Percentiles rank a stretch among this genome's conserved stretches.
Evolutionary conservation across 2,888 invertebrate genomes (phyloP).

Genomic region (Thumatha senex): DNA sequence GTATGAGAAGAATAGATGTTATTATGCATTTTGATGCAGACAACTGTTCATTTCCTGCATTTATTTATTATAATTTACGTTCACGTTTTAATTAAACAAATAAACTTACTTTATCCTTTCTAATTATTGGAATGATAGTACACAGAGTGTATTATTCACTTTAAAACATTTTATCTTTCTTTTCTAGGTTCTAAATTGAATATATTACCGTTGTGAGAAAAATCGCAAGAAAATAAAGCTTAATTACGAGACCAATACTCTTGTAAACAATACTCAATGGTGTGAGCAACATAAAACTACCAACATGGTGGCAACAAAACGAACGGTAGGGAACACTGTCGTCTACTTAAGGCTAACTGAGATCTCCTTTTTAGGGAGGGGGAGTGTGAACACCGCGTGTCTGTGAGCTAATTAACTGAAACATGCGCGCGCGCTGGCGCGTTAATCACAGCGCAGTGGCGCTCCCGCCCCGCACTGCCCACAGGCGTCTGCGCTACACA

Average conservation of each 20-base stretch:
- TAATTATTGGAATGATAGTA: not conserved
- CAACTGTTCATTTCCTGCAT: conserved; percentile 26
- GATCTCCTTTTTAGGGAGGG: conserved; percentile 73
- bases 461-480: conserved; percentile 40
- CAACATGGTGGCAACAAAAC: conserved; percentile 50
- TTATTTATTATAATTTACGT: conserved; percentile 13
- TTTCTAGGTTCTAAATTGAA: too few relatives aligned
- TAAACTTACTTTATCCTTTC: not conserved
- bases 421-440: conserved; percentile 72
- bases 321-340: conserved; percentile 48
- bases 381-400: conserved; percentile 72
- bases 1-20: conserved; percentile 24
- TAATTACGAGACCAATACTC: conserved; percentile 34
- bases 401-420: conserved; percentile 74
- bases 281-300: conserved; percentile 40
- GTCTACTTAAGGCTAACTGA: conserved; percentile 67
- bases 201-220: too few relatives aligned
- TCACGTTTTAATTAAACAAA: not conserved
- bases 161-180: too few relatives aligned
- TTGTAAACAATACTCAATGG: conserved; percentile 41
- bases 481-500: conserved; percentile 54
- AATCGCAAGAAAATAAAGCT: conserved; percentile 22
- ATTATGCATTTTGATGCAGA: conserved; percentile 28
- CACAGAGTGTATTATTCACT: not conserved
- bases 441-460: conserved; percentile 62